Conservation (phyloP, 2,888 invertebrate genomes). For the Biston stratarius region DNA sequence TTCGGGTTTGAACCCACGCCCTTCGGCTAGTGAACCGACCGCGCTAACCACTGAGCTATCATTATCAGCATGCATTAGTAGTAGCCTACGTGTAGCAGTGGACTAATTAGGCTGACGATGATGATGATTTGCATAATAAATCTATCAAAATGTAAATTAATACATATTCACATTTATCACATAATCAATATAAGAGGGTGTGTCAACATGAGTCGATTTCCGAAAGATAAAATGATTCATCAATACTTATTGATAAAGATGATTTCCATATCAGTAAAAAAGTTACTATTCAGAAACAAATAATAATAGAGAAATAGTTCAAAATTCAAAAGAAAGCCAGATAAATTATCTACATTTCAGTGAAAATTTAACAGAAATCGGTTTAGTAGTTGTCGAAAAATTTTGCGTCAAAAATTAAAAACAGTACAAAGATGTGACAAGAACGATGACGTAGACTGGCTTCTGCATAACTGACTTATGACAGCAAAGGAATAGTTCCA, state of each 20-base stretch:
- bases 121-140: too few species aligned
- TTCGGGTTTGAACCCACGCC: too few species aligned
- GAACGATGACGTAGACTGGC: conserved; percentile 1
- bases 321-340: background rate
- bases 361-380: conserved; percentile 3
- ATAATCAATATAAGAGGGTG: background rate
- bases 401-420: background rate
- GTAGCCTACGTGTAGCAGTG: too few species aligned
- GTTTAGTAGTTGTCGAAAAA: background rate
- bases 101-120: too few species aligned
- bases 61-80: too few species aligned
- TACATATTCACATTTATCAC: too few species aligned
- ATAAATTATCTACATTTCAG: background rate
- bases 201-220: conserved; percentile 3
- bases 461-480: conserved; percentile 1
- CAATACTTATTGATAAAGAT: background rate
- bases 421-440: background rate
- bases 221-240: conserved; percentile 10
- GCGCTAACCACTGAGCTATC: too few species aligned
- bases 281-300: background rate
- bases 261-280: background rate
- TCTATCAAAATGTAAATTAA: too few species aligned
- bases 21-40: too few species aligned
- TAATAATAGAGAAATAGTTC: background rate
- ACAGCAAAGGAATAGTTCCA: background rate